Conservation (phyloP, 2,113 vertebrate genomes). For the Anarhynchus alexandrinus region DNA sequence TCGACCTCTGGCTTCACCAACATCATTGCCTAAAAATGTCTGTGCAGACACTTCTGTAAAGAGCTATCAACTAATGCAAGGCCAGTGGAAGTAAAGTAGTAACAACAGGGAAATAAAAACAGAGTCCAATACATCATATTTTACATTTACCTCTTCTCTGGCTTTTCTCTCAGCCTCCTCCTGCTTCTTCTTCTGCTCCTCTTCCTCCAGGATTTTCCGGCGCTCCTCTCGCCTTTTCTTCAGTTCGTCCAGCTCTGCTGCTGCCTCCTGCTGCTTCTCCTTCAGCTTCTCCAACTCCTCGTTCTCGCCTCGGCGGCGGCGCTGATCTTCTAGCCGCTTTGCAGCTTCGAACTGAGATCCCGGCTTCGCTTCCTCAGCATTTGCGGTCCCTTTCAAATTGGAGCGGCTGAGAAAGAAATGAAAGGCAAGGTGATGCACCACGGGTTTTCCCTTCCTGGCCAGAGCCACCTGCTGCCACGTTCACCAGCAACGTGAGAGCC, state of each 20-base stretch:
- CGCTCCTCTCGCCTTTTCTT: constrained; percentile 92
- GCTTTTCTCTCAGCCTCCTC: constrained; percentile 87
- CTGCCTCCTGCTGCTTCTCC: constrained; percentile 91
- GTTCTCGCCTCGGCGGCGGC: constrained; percentile 85
- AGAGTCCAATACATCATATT: not conserved
- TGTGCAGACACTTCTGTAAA: not conserved
- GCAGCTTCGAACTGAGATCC: constrained; percentile 81
- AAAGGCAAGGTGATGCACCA: not conserved
- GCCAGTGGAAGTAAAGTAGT: not conserved
- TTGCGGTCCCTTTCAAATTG: constrained; percentile 60
- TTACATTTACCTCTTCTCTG: constrained; percentile 83
- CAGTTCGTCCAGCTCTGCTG: constrained; percentile 90
- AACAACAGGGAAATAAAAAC: not conserved
- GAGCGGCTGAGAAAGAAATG: constrained; percentile 69
- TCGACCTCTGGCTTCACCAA: not conserved
- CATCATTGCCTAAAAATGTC: not conserved
- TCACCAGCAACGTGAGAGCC: not conserved
- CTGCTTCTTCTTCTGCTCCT: constrained; percentile 87
- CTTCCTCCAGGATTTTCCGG: constrained; percentile 91
- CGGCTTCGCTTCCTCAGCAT: constrained; percentile 73
- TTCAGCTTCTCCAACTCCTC: constrained; percentile 91
- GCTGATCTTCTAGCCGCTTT: constrained; percentile 88
- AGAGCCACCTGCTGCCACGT: fast-evolving
- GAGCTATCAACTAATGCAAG: not conserved
- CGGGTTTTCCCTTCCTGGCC: not conserved